phyloP scores from a whole-genome alignment of 2,797 vertebrate species.

The Cyclura pinguis region DNA sequence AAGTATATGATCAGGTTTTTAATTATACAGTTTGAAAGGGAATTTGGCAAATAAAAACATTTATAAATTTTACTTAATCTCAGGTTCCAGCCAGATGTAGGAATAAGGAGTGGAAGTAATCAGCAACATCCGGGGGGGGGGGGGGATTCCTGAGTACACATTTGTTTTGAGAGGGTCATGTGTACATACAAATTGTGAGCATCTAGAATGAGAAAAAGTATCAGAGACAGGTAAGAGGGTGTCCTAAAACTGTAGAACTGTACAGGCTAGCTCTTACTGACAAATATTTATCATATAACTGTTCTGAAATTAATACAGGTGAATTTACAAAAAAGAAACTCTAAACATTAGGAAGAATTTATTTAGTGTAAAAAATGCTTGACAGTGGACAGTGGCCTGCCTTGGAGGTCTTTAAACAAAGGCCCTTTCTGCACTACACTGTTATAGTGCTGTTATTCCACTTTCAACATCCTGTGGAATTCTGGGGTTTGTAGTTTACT shows the following conservation, averaged over 20 bases:
- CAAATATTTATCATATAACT: neutral
- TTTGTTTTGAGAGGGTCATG: neutral
- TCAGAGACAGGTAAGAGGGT: neutral
- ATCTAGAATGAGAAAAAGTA: neutral
- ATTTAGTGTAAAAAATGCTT: too few relatives aligned
- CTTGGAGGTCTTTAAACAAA: too few relatives aligned
- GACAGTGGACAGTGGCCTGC: too few relatives aligned
- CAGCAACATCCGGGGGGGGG: neutral
- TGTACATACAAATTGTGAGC: neutral
- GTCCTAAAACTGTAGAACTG: neutral
- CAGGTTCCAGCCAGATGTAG: neutral
- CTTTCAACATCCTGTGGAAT: too few relatives aligned
- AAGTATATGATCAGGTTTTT: neutral
- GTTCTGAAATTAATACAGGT: neutral
- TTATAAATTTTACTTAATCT: neutral
- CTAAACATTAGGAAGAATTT: too few relatives aligned
- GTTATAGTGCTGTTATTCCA: too few relatives aligned
- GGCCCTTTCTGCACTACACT: too few relatives aligned
- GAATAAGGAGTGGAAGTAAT: neutral
- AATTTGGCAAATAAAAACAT: neutral
- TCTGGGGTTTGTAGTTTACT: too few relatives aligned
- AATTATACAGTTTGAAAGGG: neutral
- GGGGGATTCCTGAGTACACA: too few relatives aligned
- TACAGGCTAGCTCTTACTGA: neutral
- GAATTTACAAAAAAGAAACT: neutral